A percentile compares a stretch with the other conserved stretches of the same genome.
These are phyloP conservation scores for Onychomys arenicola DNA, from an alignment of 2,797 vertebrate genomes.

Conservation along the genomic window DNA sequence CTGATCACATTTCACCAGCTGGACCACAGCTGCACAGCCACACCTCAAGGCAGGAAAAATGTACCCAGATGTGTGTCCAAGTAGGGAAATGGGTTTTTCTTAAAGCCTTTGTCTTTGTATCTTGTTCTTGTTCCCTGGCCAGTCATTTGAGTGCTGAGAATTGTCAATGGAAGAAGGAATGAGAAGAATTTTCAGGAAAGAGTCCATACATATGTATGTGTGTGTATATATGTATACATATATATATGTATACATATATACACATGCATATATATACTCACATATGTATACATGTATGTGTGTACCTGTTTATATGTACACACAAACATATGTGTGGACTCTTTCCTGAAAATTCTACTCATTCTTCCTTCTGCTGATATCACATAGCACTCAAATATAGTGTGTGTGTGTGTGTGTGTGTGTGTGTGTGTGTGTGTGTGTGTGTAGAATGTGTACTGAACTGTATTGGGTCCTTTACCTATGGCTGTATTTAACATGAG, in stretches of 20 bases:
- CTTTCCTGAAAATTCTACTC: not conserved
- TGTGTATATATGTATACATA: no score
- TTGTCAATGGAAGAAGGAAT: not conserved
- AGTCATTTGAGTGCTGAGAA: not conserved
- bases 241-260: no score
- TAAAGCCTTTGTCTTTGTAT: not conserved
- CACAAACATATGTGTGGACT: not conserved
- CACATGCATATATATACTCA: not conserved
- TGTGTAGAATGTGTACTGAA: not conserved
- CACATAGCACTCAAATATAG: not conserved
- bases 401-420: not conserved
- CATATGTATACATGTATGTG: not conserved
- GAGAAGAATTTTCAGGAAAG: not conserved
- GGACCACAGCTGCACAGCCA: not conserved
- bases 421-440: not conserved
- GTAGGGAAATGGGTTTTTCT: not conserved
- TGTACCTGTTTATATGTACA: not conserved
- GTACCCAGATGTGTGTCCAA: not conserved
- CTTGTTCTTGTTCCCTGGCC: not conserved
- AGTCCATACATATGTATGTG: not conserved
- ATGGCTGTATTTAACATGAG: not conserved
- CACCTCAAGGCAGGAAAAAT: not conserved
- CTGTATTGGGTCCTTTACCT: not conserved
- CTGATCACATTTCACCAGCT: not conserved
- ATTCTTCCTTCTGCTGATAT: not conserved